Evolutionary conservation across 2,113 vertebrate genomes (phyloP).

Genomic region (Xiphophorus couchianus): DNA sequence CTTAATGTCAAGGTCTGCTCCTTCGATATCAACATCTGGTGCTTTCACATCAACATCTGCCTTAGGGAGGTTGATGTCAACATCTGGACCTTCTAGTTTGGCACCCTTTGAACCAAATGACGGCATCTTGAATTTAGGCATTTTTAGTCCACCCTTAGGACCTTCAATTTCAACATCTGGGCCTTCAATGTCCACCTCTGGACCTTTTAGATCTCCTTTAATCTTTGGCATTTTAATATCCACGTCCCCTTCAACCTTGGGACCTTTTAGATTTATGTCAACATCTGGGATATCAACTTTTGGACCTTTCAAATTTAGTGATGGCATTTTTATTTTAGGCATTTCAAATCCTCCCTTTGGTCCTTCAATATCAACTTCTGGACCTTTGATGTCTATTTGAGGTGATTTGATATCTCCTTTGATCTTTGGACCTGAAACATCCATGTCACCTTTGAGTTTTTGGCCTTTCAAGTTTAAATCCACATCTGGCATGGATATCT

Average conservation of each 20-base stretch:
- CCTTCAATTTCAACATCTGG: constrained; percentile 18
- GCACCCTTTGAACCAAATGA: no score
- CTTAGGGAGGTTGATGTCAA: no score
- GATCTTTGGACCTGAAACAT: background rate
- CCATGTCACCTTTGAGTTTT: background rate
- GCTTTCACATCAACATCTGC: no score
- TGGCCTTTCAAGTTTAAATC: background rate
- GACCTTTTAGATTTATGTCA: background rate
- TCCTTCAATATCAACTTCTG: background rate
- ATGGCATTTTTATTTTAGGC: background rate
- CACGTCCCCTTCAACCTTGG: background rate
- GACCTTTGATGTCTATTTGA: background rate
- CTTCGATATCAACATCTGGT: no score
- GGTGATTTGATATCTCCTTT: background rate
- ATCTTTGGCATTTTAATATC: background rate
- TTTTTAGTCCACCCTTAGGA: constrained; percentile 16
- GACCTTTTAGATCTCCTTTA: background rate
- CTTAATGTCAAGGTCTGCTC: no score
- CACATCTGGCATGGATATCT: no score
- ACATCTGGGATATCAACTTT: background rate
- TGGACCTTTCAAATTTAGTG: background rate
- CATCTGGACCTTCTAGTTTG: no score
- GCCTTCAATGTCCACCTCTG: background rate
- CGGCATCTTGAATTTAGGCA: background rate
- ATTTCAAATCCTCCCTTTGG: background rate